Percentiles rank a stretch among this genome's conserved stretches.
phyloP scores from a whole-genome alignment of 2,113 vertebrate species.

The Pampusana beccarii region DNA sequence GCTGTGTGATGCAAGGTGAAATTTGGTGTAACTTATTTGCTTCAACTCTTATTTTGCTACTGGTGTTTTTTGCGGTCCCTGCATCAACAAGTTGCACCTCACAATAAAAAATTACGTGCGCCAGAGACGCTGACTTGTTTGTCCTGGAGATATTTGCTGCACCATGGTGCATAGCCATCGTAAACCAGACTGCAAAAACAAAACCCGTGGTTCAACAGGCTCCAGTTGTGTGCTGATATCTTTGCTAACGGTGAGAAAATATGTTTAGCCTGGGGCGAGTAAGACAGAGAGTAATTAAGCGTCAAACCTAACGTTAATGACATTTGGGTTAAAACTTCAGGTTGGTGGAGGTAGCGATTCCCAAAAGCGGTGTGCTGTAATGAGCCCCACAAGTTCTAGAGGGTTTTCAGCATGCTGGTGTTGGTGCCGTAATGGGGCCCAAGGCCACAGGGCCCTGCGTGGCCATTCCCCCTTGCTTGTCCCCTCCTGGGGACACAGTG shows the following conservation, averaged over 20 bases:
- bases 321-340: neutral
- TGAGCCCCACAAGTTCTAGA: neutral
- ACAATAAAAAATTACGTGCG: neutral
- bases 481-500: rapidly evolving
- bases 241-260: neutral
- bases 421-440: rapidly evolving
- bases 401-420: rapidly evolving
- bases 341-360: neutral
- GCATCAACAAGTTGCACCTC: neutral
- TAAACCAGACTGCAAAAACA: neutral
- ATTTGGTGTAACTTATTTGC: neutral
- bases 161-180: neutral
- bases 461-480: rapidly evolving
- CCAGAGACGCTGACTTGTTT: neutral
- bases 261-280: neutral
- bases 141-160: neutral
- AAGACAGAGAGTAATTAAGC: neutral
- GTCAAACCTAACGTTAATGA: neutral
- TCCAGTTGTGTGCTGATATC: rapidly evolving
- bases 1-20: neutral
- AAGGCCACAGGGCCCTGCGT: rapidly evolving
- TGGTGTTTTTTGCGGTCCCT: neutral
- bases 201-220: neutral
- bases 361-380: neutral
- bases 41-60: neutral